Evolutionary conservation across 2,888 invertebrate species (phyloP).

Genomic region (Drosophila fulvimacula): DNA sequence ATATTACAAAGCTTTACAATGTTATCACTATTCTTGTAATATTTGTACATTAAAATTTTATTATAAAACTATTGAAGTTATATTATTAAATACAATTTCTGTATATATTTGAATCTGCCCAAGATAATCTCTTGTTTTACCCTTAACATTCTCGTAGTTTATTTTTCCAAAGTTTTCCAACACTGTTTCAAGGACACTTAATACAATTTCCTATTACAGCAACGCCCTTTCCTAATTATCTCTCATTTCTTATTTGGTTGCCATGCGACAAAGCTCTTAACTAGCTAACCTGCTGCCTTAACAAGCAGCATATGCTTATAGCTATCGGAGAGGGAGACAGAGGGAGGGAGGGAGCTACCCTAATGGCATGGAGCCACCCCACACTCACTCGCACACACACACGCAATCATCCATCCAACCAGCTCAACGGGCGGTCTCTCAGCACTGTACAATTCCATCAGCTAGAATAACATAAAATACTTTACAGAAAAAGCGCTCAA

Average conservation of each 20-base stretch:
- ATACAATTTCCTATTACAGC: not conserved
- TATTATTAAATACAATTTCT: too few relatives aligned
- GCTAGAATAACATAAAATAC: conserved; percentile 51
- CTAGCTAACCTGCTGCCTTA: conserved; percentile 39
- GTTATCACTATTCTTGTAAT: too few relatives aligned
- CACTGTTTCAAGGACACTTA: not conserved
- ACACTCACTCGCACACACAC: not conserved
- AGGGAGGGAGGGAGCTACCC: conserved; percentile 10
- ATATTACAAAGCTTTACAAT: too few relatives aligned
- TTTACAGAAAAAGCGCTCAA: conserved; percentile 46
- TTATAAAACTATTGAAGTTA: too few relatives aligned
- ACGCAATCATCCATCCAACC: not conserved
- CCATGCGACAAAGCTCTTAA: conserved; percentile 28
- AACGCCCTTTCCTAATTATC: conserved; percentile 19
- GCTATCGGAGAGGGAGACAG: not conserved
- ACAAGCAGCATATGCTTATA: conserved; percentile 45
- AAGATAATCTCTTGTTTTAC: too few relatives aligned
- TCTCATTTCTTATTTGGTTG: conserved; percentile 27
- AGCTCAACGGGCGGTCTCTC: conserved; percentile 32
- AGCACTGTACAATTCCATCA: conserved; percentile 49
- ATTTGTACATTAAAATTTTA: too few relatives aligned
- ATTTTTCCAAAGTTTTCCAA: not conserved
- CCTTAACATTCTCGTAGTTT: not conserved
- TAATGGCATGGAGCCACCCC: conserved; percentile 13
- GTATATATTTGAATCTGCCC: too few relatives aligned